These are phyloP conservation scores for Pseudochaenichthys georgianus DNA, from an alignment of 2,797 vertebrate genomes.

Conservation along the genomic window DNA sequence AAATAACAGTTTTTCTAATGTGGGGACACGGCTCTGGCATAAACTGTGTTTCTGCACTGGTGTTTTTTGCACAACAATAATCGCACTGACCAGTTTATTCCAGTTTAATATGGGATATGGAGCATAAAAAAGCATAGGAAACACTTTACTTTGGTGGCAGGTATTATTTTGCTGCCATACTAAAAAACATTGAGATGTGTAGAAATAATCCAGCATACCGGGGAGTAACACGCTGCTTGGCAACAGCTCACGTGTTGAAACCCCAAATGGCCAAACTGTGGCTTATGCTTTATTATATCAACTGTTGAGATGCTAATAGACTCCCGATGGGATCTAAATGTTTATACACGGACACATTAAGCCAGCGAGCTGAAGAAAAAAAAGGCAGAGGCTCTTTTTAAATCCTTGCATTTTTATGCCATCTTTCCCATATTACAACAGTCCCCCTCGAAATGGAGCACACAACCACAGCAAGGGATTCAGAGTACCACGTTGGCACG, in stretches of 20 bases:
- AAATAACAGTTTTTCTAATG: constrained; percentile 52
- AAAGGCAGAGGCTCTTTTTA: constrained; percentile 40
- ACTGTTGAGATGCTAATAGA: constrained; percentile 52
- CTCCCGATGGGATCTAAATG: constrained; percentile 51
- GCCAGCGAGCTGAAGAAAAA: constrained; percentile 31
- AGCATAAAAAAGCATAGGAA: constrained; percentile 73
- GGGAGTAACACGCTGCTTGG: constrained; percentile 21
- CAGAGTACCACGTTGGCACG: constrained; percentile 57
- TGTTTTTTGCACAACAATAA: constrained; percentile 37
- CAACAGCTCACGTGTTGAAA: constrained; percentile 38
- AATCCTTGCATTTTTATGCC: constrained; percentile 75
- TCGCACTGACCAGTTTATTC: constrained; percentile 75
- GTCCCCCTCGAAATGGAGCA: constrained; percentile 65
- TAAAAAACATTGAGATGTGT: constrained; percentile 4
- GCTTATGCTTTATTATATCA: constrained; percentile 56
- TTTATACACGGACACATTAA: constrained; percentile 48
- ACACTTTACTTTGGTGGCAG: not conserved
- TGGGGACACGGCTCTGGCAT: constrained; percentile 74
- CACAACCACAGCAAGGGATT: constrained; percentile 65
- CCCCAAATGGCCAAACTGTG: constrained; percentile 50
- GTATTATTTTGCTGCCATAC: not conserved
- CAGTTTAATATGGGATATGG: constrained; percentile 83
- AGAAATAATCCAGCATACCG: constrained; percentile 19
- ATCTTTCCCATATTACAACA: constrained; percentile 82
- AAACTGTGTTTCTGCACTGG: constrained; percentile 63